Base-by-base conservation (phyloP, 1,140 invertebrate genomes). In the Theocolax elegans region DNA sequence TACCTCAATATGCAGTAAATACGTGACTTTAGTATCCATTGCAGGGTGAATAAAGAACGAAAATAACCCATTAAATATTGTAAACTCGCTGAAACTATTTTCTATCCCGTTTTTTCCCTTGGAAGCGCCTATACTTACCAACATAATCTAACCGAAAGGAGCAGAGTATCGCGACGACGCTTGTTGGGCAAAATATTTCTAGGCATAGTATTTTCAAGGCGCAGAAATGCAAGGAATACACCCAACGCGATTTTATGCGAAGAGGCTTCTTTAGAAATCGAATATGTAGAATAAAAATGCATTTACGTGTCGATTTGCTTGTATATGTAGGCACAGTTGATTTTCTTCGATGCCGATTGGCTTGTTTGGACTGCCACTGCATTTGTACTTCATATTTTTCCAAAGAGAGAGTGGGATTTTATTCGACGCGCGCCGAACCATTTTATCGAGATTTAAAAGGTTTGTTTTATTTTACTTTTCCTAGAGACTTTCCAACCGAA, bases 201-300 rank as follows among this genome's bases (percentile, higher is more conserved):
- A 25, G 23, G 49, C 46, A 21, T 13, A 13, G 25, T 51, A 51
- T 51, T 51, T 27, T 13, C 49, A 4, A 1, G 4, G 31, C 10
- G 13, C 25, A 51, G 25, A 51, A 51, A 51, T 27, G 49, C 25
- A 25, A 51, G 49, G 17, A 51, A 51, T 51, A 60, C 49, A 49
- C 15, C 23, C 15, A 21, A n/a, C 17, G 44, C 15, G 15, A 62
- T 62, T 62, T 62, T 63, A 51, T 21, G 29, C 40, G 17, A 40
- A n/a, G 29, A 2, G 7, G n/a, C 7, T n/a, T 12, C 17, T 1
- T 31, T 2, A 15, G 21, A 27, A 64, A 21, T 42, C 31, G 21
- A 51, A 3, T 40, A 40, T 27, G 21, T 15, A 19, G 1, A 21
- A n/a, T 40, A 53, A 51, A 53, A 64, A 53, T 64, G 35, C 35